phyloP scores from a whole-genome alignment of 1,140 invertebrate genomes.

The Drosophila repletoides region DNA sequence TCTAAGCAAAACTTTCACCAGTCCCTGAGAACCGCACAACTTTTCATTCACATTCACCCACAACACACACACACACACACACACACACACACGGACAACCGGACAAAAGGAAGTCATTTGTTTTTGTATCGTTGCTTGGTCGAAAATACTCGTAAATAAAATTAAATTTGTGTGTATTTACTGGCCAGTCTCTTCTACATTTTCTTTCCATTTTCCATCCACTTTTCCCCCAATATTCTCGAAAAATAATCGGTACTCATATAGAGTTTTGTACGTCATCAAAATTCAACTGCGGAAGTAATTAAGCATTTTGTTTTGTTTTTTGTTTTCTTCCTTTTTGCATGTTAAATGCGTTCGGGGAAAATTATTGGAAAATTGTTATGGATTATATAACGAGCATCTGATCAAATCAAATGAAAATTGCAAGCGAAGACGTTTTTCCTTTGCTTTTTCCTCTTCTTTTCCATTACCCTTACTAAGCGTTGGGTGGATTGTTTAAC shows the following conservation, averaged over 20 bases:
- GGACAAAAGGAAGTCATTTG: slow-evolving; percentile 62
- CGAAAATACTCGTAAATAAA: slow-evolving; percentile 38
- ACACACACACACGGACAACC: slow-evolving; percentile 6
- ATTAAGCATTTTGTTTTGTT: slow-evolving; percentile 67
- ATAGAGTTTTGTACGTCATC: slow-evolving; percentile 55
- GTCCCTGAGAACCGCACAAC: slow-evolving; percentile 8
- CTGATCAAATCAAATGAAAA: slow-evolving; percentile 49
- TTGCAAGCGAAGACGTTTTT: slow-evolving; percentile 17
- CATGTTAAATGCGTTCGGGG: slow-evolving; percentile 20
- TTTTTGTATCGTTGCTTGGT: slow-evolving; percentile 56
- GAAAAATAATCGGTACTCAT: slow-evolving; percentile 31
- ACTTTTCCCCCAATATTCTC: slow-evolving; percentile 27
- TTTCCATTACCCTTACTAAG: no score
- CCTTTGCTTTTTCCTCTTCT: slow-evolving; percentile 18
- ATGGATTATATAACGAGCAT: slow-evolving; percentile 33
- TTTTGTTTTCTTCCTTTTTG: background rate
- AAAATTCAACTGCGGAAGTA: slow-evolving; percentile 53
- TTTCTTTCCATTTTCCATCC: slow-evolving; percentile 38
- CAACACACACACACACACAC: slow-evolving; percentile 9
- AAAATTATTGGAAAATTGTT: slow-evolving; percentile 69
- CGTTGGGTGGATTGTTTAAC: no score
- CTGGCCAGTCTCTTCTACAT: slow-evolving; percentile 45
- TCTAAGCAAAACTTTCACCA: slow-evolving; percentile 56
- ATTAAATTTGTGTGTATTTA: slow-evolving; percentile 47
- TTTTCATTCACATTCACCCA: slow-evolving; percentile 2